These are phyloP conservation scores for Heteropelma amictum DNA, from an alignment of 2,888 invertebrate species.

Conservation along the genomic window DNA sequence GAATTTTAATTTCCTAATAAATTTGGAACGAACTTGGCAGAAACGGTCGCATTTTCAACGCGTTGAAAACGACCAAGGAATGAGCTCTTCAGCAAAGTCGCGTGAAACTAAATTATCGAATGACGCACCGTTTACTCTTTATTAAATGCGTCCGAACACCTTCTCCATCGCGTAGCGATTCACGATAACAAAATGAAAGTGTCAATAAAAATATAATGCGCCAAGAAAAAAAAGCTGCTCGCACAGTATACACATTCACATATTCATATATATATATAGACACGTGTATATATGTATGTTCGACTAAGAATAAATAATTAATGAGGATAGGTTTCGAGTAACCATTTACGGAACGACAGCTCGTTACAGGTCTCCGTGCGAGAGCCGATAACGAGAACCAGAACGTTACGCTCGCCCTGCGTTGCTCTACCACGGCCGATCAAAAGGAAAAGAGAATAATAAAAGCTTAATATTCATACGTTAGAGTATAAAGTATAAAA, in stretches of 20 bases:
- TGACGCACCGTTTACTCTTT: not conserved
- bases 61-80: no score
- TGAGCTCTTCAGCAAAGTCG: no score
- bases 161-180: not conserved
- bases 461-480: slow-evolving; percentile 1
- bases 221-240: not conserved
- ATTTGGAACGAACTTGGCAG: no score
- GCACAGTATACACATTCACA: not conserved
- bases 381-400: slow-evolving; percentile 41
- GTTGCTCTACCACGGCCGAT: not conserved
- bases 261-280: not conserved
- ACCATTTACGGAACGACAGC: slow-evolving; percentile 30
- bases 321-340: slow-evolving; percentile 39
- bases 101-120: no score
- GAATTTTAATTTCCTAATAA: no score
- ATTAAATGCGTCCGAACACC: not conserved
- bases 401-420: slow-evolving; percentile 2
- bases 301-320: slow-evolving; percentile 44
- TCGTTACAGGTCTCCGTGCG: slow-evolving; percentile 32
- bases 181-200: not conserved
- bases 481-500: not conserved
- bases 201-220: not conserved
- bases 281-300: not conserved
- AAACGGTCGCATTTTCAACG: no score
- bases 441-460: not conserved